Base-by-base conservation (phyloP, 2,888 invertebrate genomes). In the Oligia strigilis region DNA sequence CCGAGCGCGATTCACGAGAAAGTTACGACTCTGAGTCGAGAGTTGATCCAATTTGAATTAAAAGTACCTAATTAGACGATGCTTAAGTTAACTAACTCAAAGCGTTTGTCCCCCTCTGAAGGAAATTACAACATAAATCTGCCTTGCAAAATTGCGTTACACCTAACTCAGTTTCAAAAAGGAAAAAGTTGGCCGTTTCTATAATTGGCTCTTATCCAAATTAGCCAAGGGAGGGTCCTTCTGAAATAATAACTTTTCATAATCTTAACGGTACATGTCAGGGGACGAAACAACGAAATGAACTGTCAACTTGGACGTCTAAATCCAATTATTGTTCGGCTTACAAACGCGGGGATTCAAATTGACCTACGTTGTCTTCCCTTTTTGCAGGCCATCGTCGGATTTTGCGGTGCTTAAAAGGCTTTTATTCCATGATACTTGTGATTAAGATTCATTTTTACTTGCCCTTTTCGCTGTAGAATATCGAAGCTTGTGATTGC, bases 221-320 rank as follows among this genome's bases (percentile, higher is more conserved):
- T 95, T 94, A 96, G 94, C 92, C 87, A 88, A 85, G 80, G 87
- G 90, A 90, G 91, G 91, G 88, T 91, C 92, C 92, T 93, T 92
- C 91, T 90, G 91, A 94, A 92, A 93, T 94, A 95, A 95, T 95
- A 96, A 95, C 94, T 95, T 95, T 95, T 95, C 94, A 96, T 95
- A 95, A 95, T 95, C 95, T 94, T 94, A 94, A 94, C 94, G 93
- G 95, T 94, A 94, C 94, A 95, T 94, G 94, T 95, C 95, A 94
- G 92, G 93, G 95, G 94, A 93, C 92, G 94, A 93, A 94, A 94
- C 95, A 95, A 94, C 95, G 93, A 95, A 96, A 96, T 96, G 95
- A 96, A 96, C 96, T 96, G 96, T 96, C 96, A 96, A 95, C 96
- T 92, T 93, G 93, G 94, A 95, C 94, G 94, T 94, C 94, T 95